phyloP scores from a whole-genome alignment of 2,113 vertebrate genomes.

The Sinocyclocheilus anophthalmus region DNA sequence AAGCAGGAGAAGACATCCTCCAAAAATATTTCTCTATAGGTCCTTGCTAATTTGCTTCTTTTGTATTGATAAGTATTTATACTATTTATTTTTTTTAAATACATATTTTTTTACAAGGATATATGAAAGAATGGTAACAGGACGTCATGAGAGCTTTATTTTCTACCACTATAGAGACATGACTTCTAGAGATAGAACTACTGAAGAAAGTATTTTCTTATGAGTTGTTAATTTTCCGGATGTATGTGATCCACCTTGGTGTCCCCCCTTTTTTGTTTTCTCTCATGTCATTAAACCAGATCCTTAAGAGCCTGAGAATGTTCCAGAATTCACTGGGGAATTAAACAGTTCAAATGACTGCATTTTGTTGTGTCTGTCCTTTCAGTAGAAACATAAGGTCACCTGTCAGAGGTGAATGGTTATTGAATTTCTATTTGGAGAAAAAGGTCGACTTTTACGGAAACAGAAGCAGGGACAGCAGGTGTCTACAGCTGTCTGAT shows the following conservation, averaged over 20 bases:
- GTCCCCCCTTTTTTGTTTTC: conserved; percentile 20
- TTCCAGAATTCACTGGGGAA: conserved; percentile 53
- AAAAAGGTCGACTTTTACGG: not conserved
- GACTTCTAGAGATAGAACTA: conserved; percentile 28
- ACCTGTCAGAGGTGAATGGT: conserved; percentile 43
- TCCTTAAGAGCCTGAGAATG: conserved; percentile 46
- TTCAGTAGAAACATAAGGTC: conserved; percentile 44
- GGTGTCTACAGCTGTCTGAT: not conserved
- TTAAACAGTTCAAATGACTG: conserved; percentile 56
- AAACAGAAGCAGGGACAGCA: not conserved
- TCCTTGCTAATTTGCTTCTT: conserved; percentile 72
- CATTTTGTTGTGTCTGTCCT: conserved; percentile 42
- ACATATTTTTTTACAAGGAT: conserved; percentile 80
- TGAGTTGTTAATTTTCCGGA: conserved; percentile 30
- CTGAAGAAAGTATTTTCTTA: conserved; percentile 52
- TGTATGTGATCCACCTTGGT: conserved; percentile 15
- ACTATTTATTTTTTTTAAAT: conserved; percentile 83
- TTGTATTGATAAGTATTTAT: conserved; percentile 81
- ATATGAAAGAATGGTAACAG: conserved; percentile 62
- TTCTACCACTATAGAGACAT: conserved; percentile 52
- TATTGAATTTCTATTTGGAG: conserved; percentile 45
- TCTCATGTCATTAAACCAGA: conserved; percentile 41
- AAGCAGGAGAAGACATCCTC: conserved; percentile 57
- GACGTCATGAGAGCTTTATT: conserved; percentile 55
- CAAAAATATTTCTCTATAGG: conserved; percentile 62